phyloP scores from a whole-genome alignment of 2,888 invertebrate species.

The Xanthorhoe designata region DNA sequence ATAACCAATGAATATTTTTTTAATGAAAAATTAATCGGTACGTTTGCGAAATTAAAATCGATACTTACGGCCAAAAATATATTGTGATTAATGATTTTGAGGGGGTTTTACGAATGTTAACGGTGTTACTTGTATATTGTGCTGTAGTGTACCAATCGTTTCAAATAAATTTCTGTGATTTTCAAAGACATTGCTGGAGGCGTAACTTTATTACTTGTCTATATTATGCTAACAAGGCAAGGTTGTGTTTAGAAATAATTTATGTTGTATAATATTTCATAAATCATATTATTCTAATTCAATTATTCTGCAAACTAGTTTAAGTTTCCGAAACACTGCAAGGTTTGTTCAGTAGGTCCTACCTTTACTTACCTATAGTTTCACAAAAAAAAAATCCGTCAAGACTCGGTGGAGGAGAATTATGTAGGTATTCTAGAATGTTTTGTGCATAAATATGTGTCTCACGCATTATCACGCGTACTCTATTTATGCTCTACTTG shows the following conservation, averaged over 20 bases:
- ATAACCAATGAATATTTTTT: too few relatives aligned
- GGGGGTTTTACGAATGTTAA: background rate
- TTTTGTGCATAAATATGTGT: background rate
- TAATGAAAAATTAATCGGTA: too few relatives aligned
- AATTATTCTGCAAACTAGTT: slow-evolving; percentile 1
- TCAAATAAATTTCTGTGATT: slow-evolving; percentile 22
- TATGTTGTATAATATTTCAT: slow-evolving; percentile 14
- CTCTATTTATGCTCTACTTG: slow-evolving; percentile 8
- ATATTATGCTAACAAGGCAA: slow-evolving; percentile 25
- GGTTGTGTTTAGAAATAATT: slow-evolving; percentile 7
- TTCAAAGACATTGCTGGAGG: slow-evolving; percentile 15
- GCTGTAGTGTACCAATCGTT: slow-evolving; percentile 6
- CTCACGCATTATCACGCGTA: background rate
- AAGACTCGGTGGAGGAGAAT: too few relatives aligned
- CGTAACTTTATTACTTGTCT: slow-evolving; percentile 8
- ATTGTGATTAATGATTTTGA: too few relatives aligned
- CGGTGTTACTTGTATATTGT: background rate
- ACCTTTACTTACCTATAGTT: too few relatives aligned
- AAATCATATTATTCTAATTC: slow-evolving; percentile 10
- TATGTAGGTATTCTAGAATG: too few relatives aligned
- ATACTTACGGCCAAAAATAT: too few relatives aligned
- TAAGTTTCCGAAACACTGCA: background rate
- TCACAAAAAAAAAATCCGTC: too few relatives aligned
- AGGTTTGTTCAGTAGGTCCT: background rate
- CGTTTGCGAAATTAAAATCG: too few relatives aligned